Evolutionary conservation across 2,113 vertebrate genomes (phyloP), one percentile per base, ranked within the genome.

Genomic region (Melanocharis versteri): DNA sequence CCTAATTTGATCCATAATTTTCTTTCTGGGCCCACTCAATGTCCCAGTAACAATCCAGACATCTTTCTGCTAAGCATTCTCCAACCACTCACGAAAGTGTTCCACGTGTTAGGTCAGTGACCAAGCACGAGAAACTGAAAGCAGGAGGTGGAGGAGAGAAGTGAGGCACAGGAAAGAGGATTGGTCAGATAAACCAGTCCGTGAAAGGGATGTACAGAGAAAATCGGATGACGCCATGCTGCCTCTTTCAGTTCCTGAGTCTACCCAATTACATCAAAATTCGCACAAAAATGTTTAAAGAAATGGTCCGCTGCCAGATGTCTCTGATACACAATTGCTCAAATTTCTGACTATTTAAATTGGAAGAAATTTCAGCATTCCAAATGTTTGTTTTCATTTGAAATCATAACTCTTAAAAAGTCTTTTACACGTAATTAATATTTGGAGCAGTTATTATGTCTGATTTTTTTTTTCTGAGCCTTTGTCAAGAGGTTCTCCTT

Each of bases 31-130:
- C 14, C 24, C n/a, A 27, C 24, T 42, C n/a, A 15, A 64, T 2
- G 17, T 64, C 24, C 30, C 26, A 61, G 31, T 12, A 53, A 5
- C 28, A 51, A 37, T 13, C 15, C 37, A 89, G 69, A 40, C 40
- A 4, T 54, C 13, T 45, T 84, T 93, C 22, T 73, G 15, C 21
- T 62, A 39, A 7, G 10, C 13, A 31, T 79, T 87, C n/a, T 79
- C 20, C 40, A 80, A 88, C 35, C 9, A 70, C 6, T 22, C 23
- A 33, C 4, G 33, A 30, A 83, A 44, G 1, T 37, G 11, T 35
- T 33, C 13, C 0, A 0, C 15, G 15, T 47, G 33, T 75, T 79
- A 64, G 5, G 20, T 40, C 28, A 57, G 33, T 27, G 30, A 40
- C 17, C 16, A 62, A 80, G 53, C 2, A 11, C 4, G 4, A 84